Evolutionary conservation across 2,888 invertebrate genomes (phyloP).

Genomic region (Rotaria macrura): DNA sequence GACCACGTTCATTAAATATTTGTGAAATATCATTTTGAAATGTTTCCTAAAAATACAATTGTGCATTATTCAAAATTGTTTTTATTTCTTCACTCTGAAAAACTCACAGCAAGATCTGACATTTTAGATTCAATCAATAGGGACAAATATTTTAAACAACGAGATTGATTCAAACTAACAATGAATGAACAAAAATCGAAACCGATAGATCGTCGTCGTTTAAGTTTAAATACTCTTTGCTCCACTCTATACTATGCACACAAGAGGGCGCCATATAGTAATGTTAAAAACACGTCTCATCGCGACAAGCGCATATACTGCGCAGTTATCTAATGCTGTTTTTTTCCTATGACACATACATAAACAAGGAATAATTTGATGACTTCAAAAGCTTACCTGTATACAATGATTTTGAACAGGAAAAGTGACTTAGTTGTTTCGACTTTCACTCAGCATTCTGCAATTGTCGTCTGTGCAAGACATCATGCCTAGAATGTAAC

Average conservation of each 20-base stretch:
- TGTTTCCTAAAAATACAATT: neutral
- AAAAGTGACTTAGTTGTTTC: too few relatives aligned
- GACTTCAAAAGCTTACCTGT: too few relatives aligned
- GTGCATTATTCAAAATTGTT: too few relatives aligned
- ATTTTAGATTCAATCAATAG: neutral
- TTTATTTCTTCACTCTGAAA: too few relatives aligned
- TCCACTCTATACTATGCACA: neutral
- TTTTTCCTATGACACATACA: too few relatives aligned
- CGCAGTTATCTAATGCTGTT: too few relatives aligned
- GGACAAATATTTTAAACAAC: neutral
- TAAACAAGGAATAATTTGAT: too few relatives aligned
- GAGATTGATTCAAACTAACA: neutral
- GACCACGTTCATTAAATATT: conserved; percentile 6
- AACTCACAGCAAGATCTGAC: conserved; percentile 15
- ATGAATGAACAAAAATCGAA: neutral
- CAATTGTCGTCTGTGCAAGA: too few relatives aligned
- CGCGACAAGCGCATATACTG: too few relatives aligned
- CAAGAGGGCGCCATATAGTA: neutral
- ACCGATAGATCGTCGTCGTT: neutral
- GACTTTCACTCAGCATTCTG: too few relatives aligned
- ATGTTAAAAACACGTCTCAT: neutral
- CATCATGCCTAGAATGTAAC: too few relatives aligned
- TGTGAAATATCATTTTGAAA: conserved; percentile 15
- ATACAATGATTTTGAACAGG: too few relatives aligned
- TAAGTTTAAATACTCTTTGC: neutral